Conservation (phyloP, 2,888 invertebrate species). For the Tribolium freemani region DNA sequence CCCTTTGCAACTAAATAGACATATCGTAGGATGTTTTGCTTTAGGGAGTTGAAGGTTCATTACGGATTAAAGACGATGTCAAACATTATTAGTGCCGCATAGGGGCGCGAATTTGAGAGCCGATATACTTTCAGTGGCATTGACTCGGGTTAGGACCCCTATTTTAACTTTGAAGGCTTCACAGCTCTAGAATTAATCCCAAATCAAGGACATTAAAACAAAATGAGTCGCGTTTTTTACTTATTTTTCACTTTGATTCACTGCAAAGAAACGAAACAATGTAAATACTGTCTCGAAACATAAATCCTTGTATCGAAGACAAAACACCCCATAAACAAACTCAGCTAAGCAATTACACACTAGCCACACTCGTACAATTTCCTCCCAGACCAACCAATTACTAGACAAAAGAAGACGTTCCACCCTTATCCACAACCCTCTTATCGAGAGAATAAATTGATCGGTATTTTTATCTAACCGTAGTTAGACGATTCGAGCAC, state of each 20-base stretch:
- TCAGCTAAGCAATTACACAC: background rate
- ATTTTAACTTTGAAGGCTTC: conserved; percentile 11
- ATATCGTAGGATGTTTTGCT: conserved; percentile 16
- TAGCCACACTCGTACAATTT: background rate
- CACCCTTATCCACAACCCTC: conserved; percentile 1
- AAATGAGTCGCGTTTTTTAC: too few species aligned
- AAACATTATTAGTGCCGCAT: conserved; percentile 31
- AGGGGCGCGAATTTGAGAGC: background rate
- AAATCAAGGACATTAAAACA: background rate
- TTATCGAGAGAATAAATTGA: conserved; percentile 17
- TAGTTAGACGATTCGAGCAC: background rate
- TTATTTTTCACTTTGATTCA: too few species aligned
- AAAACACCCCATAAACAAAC: background rate
- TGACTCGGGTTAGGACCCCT: background rate
- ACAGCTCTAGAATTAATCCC: background rate
- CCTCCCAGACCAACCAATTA: conserved; percentile 18
- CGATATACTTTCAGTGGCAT: background rate
- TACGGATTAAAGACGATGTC: conserved; percentile 42
- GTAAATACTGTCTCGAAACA: too few species aligned
- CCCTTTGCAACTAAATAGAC: background rate
- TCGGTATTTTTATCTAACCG: conserved; percentile 31
- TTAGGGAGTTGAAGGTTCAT: conserved; percentile 34
- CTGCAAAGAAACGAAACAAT: too few species aligned
- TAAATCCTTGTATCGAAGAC: background rate
- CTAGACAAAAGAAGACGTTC: conserved; percentile 22